Evolutionary conservation across 2,113 vertebrate species (phyloP).

Genomic region (Sturnira hondurensis): DNA sequence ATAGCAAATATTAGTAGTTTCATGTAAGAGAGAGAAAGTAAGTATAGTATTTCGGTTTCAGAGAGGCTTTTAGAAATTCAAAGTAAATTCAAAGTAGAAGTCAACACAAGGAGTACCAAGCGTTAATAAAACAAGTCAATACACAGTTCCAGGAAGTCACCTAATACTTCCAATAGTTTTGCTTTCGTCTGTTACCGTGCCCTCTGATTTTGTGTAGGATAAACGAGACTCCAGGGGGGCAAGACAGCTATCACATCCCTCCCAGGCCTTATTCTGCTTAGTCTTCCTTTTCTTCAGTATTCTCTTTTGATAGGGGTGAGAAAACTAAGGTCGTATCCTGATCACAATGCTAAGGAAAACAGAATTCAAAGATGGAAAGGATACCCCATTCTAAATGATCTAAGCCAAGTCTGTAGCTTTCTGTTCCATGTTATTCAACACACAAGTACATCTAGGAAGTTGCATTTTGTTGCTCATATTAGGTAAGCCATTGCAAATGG

Average conservation of each 20-base stretch:
- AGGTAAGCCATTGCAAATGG: neutral
- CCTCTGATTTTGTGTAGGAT: neutral
- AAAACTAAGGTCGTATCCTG: neutral
- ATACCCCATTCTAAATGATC: neutral
- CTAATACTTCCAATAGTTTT: neutral
- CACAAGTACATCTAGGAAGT: neutral
- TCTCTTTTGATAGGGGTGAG: neutral
- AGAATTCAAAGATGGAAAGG: neutral
- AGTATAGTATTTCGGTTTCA: neutral
- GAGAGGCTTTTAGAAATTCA: conserved; percentile 25
- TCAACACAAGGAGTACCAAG: neutral
- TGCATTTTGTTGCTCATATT: neutral
- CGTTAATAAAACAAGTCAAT: neutral
- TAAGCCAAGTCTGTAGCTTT: neutral
- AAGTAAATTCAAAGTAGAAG: neutral
- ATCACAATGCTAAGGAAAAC: neutral
- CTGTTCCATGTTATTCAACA: neutral
- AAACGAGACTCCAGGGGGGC: neutral
- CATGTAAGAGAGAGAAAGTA: neutral
- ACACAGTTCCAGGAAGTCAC: neutral
- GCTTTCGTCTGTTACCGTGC: neutral
- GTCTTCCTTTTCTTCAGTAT: neutral
- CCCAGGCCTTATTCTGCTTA: neutral
- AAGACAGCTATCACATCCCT: neutral
- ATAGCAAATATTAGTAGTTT: neutral